Evolutionary conservation across 2,113 vertebrate species (phyloP).

Genomic region (Cochlearius cochlearius): DNA sequence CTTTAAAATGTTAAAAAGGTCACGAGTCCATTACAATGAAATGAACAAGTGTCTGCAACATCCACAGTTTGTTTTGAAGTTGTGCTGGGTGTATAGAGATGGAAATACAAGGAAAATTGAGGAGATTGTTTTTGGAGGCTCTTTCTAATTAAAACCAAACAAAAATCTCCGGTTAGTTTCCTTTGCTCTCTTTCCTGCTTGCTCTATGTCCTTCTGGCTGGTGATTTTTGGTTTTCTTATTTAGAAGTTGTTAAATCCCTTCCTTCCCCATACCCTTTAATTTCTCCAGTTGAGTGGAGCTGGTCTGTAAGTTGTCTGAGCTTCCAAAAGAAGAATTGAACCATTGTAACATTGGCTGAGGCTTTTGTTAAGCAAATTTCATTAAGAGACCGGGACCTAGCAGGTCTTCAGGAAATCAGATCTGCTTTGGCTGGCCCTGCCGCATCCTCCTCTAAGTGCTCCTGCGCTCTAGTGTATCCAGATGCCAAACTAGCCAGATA

Average conservation of each 20-base stretch:
- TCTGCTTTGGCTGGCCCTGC: conserved; percentile 47
- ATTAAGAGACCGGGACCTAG: conserved; percentile 66
- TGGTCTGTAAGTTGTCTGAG: conserved; percentile 56
- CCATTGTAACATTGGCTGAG: conserved; percentile 53
- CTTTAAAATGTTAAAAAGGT: conserved; percentile 31
- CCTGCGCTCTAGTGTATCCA: neutral
- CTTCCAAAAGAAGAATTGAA: conserved; percentile 68
- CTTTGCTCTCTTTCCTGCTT: neutral
- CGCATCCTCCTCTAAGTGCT: neutral
- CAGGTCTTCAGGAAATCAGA: conserved; percentile 54
- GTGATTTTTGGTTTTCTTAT: neutral
- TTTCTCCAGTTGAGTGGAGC: conserved; percentile 23
- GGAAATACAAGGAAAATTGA: conserved; percentile 32
- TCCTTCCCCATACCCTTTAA: neutral
- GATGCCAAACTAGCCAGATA: neutral
- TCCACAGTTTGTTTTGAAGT: conserved; percentile 24
- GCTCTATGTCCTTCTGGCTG: neutral
- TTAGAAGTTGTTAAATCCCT: neutral
- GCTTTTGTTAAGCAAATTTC: conserved; percentile 77
- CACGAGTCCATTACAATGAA: neutral
- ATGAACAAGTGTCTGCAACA: conserved; percentile 19
- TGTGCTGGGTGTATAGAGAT: conserved; percentile 40
- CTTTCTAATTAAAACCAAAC: neutral
- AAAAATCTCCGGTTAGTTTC: neutral
- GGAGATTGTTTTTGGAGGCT: neutral